Evolutionary conservation across 1,140 invertebrate genomes (phyloP), one percentile per base, ranked within the genome.

Genomic region (Dreissena polymorpha): DNA sequence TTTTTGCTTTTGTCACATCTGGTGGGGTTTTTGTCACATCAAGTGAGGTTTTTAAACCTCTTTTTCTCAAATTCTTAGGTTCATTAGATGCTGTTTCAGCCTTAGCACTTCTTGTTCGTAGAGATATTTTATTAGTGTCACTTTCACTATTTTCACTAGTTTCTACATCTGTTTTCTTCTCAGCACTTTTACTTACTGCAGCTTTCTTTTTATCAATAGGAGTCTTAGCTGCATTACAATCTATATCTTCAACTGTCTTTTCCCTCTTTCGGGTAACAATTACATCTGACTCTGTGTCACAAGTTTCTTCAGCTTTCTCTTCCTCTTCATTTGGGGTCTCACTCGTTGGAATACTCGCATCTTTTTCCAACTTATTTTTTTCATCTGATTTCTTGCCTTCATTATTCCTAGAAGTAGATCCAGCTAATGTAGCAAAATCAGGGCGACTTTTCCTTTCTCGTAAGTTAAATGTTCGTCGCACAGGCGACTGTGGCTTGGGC

Each of bases 341-440:
- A 49, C 49, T 72, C n/a, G 10, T 27, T 13, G 16, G 65, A 13
- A 64, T 49, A 49, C 73, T 82, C 27, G 73, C 79, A 55, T 18
- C 10, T 64, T 50, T 73, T 67, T 82, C 69, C 49, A 51, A 13
- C 49, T 39, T 60, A n/a, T 60, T 23, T 74, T 82, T 82, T 10
- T 64, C 53, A 10, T 74, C 79, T 18, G 50, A n/a, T 53, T 72
- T 82, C 39, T 82, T 82, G n/a, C 21, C 29, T 7, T 82, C 79
- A 67, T 63, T 18, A 29, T 69, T 82, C 68, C 69, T 73, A 27
- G 79, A 74, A n/a, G 51, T 63, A 16, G 53, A 73, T 50, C 23
- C 72, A 74, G 79, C 79, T 50, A 82, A 68, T 10, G 68, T 82
- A 51, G 79, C 79, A 72, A 82, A 82, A 57, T 82, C 79, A 51